Base-by-base conservation (phyloP, 2,888 invertebrate genomes). In the Agrochola circellaris region DNA sequence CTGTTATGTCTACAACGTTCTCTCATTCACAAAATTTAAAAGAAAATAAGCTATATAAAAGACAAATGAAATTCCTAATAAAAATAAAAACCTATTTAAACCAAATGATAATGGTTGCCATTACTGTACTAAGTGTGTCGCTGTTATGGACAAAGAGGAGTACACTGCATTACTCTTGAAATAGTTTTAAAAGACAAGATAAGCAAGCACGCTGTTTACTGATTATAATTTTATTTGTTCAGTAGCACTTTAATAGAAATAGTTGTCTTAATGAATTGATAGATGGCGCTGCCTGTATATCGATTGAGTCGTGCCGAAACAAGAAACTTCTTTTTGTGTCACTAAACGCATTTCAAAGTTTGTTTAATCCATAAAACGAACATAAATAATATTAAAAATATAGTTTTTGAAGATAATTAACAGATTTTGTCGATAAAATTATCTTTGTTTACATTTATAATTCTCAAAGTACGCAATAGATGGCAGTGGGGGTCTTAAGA, bases 391-490 rank as follows among this genome's bases (percentile, higher is more conserved):
- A 11, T 20, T 13, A 58, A 0, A 2, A n/a, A 38, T 20, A 68
- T 7, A 62, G 4, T 20, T 68, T 68, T n/a, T n/a, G 34, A 38
- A 61, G 13, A 20, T 13, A 7, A 68, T 20, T n/a, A 62, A n/a
- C 4, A 1, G 7, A 17, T 67, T 82, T 48, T 5, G 54, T 64
- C 9, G 13, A 42, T 48, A 48, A 51, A 68, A 77, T 5, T 60
- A 42, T 54, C 38, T 56, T 87, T 89, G 86, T 88, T 89, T 88
- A 88, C 84, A 54, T 72, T 58, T 79, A 61, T 82, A 81, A 77
- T 84, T 80, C n/a, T 1, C 5, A 1, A 13, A 20, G 15, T 38
- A 11, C 8, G 11, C 13, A 66, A 73, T 56, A 89, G 88, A 89
- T 89, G 88, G 89, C 88, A 48, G 42, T 42, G 68, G 20, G 1